Evolutionary conservation across 2,113 vertebrate species (phyloP).

Genomic region (Semnornis frantzii): DNA sequence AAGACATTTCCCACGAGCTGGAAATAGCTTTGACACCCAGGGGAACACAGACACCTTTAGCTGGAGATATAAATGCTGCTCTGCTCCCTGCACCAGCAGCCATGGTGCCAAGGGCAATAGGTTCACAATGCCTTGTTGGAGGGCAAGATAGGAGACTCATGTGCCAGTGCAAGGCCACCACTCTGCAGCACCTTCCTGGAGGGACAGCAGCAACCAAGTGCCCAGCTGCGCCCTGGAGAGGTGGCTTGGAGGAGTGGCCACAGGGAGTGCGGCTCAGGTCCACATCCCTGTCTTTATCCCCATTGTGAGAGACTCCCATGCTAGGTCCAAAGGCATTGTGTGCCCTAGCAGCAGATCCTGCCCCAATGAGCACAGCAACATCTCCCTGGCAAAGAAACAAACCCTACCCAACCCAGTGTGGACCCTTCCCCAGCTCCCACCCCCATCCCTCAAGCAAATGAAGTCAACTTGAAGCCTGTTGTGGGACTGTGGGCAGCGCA

Average conservation of each 20-base stretch:
- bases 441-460: background rate
- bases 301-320: background rate
- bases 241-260: accelerated
- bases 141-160: background rate
- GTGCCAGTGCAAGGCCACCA: background rate
- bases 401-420: background rate
- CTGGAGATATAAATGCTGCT: background rate
- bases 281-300: background rate
- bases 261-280: background rate
- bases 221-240: background rate
- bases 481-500: background rate
- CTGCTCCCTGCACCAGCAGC: background rate
- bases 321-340: background rate
- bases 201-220: background rate
- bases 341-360: background rate
- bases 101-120: too few species aligned
- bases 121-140: background rate
- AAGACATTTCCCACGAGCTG: background rate
- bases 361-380: background rate
- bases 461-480: background rate
- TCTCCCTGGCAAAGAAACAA: background rate
- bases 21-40: background rate
- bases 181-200: background rate
- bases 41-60: background rate
- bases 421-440: background rate